phyloP scores from a whole-genome alignment of 2,113 vertebrate species.

The Eptatretus burgeri region DNA sequence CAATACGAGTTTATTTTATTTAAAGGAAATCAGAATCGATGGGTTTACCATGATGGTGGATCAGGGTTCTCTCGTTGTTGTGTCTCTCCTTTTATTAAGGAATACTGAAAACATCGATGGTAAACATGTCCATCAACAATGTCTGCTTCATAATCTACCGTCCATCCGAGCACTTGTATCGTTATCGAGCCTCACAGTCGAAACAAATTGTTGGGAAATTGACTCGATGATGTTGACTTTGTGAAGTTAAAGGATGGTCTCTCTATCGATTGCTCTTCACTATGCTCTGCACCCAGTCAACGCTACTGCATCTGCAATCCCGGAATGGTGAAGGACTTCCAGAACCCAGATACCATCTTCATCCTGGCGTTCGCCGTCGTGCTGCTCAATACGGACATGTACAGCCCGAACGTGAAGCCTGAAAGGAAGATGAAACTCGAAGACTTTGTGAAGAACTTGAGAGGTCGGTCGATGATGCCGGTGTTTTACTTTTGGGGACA shows the following conservation, averaged over 20 bases:
- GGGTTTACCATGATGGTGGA: too few species aligned
- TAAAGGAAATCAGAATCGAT: too few species aligned
- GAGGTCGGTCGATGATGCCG: slow-evolving; percentile 28
- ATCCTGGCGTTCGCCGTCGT: slow-evolving; percentile 92
- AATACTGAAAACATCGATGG: too few species aligned
- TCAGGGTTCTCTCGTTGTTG: too few species aligned
- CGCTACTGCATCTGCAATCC: slow-evolving; percentile 98
- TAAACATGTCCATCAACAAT: too few species aligned
- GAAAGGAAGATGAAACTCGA: slow-evolving; percentile 98
- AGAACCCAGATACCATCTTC: slow-evolving; percentile 98
- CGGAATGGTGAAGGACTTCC: slow-evolving; percentile 91
- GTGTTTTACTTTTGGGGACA: neutral
- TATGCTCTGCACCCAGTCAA: slow-evolving; percentile 28
- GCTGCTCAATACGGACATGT: slow-evolving; percentile 97
- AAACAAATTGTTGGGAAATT: too few species aligned
- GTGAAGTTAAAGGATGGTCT: neutral
- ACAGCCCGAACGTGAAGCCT: slow-evolving; percentile 93
- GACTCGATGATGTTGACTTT: neutral
- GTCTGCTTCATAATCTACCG: too few species aligned
- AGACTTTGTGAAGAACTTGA: slow-evolving; percentile 83
- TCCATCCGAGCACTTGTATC: too few species aligned
- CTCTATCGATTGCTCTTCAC: too few species aligned
- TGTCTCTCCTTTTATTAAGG: too few species aligned
- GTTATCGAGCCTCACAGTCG: too few species aligned
- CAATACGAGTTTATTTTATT: too few species aligned